phyloP scores from a whole-genome alignment of 2,797 vertebrate species.

The Phrynocephalus forsythii region DNA sequence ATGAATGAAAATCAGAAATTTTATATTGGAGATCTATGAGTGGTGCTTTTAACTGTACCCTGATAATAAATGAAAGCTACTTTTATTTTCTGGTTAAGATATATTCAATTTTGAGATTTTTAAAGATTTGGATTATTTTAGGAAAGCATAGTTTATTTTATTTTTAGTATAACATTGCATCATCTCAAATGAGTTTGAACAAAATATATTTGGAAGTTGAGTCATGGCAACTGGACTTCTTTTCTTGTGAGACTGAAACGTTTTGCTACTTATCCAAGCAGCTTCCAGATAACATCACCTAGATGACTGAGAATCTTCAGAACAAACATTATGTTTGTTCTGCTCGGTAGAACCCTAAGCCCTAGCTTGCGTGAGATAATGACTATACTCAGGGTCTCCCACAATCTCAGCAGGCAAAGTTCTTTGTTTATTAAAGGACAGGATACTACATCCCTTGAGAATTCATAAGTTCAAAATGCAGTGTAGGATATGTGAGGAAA shows the following conservation, averaged over 20 bases:
- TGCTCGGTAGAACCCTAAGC: background rate
- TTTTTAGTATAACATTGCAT: slow-evolving; percentile 14
- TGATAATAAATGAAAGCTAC: background rate
- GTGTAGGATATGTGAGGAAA: background rate
- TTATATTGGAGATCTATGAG: slow-evolving; percentile 42
- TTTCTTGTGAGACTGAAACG: no score
- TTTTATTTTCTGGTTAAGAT: slow-evolving; percentile 26
- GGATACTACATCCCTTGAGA: background rate
- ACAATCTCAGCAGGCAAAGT: background rate
- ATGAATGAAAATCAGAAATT: slow-evolving; percentile 4
- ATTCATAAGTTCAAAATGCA: background rate
- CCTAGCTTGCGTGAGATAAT: background rate
- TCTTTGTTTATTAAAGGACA: background rate
- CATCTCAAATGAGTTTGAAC: background rate
- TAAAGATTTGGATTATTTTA: background rate
- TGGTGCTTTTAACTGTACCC: slow-evolving; percentile 36
- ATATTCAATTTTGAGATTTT: background rate
- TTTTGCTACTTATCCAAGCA: no score
- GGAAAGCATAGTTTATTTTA: background rate
- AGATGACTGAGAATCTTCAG: no score
- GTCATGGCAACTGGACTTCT: no score
- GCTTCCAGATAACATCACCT: no score
- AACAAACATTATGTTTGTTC: background rate
- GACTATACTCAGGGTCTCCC: background rate
- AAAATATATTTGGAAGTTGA: no score